A percentile compares a stretch with the other conserved stretches of the same genome.
These are phyloP conservation scores for Tanytarsus gracilentus DNA, from an alignment of 2,888 invertebrate species.

Conservation along the genomic window DNA sequence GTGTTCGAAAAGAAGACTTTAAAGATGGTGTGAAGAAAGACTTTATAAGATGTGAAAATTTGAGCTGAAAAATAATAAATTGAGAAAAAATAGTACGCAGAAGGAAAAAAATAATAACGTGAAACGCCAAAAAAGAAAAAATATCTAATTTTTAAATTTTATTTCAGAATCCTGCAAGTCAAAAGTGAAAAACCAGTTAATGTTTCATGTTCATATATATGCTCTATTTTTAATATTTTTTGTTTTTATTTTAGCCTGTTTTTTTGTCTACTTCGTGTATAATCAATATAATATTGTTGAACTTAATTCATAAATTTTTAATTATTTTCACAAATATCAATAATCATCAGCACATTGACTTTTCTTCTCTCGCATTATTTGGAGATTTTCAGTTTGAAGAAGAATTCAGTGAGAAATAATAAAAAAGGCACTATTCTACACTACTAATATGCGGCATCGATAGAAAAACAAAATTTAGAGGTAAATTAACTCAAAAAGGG, in stretches of 20 bases:
- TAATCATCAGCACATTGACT: not conserved
- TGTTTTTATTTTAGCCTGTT: too few species aligned
- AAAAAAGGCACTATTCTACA: slow-evolving; percentile 28
- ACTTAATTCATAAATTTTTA: not conserved
- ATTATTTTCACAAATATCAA: not conserved
- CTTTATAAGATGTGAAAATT: not conserved
- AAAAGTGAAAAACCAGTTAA: too few species aligned
- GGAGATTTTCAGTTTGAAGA: not conserved
- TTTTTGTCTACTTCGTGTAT: too few species aligned
- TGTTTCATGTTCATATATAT: too few species aligned
- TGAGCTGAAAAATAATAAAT: slow-evolving; percentile 11
- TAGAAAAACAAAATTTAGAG: too few species aligned
- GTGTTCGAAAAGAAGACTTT: slow-evolving; percentile 4
- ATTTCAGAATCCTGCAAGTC: too few species aligned
- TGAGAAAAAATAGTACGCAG: slow-evolving; percentile 11
- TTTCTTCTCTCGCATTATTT: not conserved
- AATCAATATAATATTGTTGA: too few species aligned
- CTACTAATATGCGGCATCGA: too few species aligned
- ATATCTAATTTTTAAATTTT: too few species aligned
- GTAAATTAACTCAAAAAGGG: too few species aligned
- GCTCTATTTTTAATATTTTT: too few species aligned
- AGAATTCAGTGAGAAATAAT: slow-evolving; percentile 3
- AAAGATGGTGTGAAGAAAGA: slow-evolving; percentile 6
- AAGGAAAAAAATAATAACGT: too few species aligned
- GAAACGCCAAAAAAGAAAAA: slow-evolving; percentile 11